These are phyloP conservation scores for Stenopsyche tienmushanensis DNA, from an alignment of 1,140 invertebrate genomes.

Conservation along the genomic window DNA sequence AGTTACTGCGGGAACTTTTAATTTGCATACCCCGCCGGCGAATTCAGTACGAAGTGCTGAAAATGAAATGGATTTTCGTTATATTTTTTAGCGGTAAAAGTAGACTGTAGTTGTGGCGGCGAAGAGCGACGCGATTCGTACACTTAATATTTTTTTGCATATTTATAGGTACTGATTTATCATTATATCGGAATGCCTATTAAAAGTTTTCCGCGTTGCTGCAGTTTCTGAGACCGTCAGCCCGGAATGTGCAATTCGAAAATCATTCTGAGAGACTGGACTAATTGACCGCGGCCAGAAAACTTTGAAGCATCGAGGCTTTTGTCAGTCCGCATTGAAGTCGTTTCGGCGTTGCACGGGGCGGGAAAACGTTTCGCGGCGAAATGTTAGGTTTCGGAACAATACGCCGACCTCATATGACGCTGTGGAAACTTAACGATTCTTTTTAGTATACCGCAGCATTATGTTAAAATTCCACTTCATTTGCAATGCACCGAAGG, in stretches of 20 bases:
- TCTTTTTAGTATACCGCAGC: not conserved
- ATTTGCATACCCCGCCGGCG: slow-evolving; percentile 22
- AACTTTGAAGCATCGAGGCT: no score
- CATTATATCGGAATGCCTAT: slow-evolving; percentile 31
- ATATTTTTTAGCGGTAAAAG: not conserved
- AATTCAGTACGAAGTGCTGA: slow-evolving; percentile 17
- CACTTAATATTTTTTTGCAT: not conserved
- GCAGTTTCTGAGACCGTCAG: not conserved
- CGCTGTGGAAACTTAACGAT: no score
- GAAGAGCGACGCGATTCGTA: not conserved
- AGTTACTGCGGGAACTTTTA: slow-evolving; percentile 27
- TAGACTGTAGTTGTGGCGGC: no score
- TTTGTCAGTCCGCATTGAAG: no score
- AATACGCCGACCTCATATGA: no score
- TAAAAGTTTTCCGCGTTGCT: slow-evolving; percentile 29
- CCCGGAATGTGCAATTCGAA: not conserved
- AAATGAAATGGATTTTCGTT: slow-evolving; percentile 19
- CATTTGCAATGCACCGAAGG: slow-evolving; percentile 21
- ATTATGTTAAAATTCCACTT: slow-evolving; percentile 12
- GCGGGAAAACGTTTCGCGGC: no score
- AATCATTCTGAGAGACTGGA: not conserved
- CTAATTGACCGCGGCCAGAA: not conserved
- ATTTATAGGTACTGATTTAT: slow-evolving; percentile 2
- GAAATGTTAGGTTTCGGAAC: no score
- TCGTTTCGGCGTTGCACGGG: no score